phyloP scores from a whole-genome alignment of 92 coral and sea anemone species.

The Phenganax marumi region DNA sequence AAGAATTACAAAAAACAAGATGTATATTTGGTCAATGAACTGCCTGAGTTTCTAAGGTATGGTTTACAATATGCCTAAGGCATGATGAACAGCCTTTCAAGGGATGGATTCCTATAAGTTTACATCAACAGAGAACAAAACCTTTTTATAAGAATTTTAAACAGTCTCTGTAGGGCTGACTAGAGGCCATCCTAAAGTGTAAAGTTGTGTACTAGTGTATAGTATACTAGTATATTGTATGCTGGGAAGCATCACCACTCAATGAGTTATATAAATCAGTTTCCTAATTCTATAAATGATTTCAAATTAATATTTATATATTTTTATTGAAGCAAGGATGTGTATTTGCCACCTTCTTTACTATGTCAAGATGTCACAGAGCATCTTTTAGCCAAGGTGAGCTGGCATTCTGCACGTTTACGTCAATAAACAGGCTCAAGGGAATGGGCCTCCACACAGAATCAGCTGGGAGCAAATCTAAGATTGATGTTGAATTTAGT shows the following conservation, averaged over 20 bases:
- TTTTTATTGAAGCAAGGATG: slow-evolving; percentile 24
- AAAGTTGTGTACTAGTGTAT: too few relatives aligned
- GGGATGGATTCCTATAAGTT: neutral
- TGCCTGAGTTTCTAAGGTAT: slow-evolving; percentile 33
- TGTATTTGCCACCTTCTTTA: slow-evolving; percentile 27
- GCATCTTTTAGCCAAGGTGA: slow-evolving; percentile 26
- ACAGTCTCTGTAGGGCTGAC: too few relatives aligned
- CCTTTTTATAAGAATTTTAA: too few relatives aligned
- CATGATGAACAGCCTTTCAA: neutral
- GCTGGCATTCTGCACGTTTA: neutral
- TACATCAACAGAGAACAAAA: neutral
- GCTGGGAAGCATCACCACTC: neutral
- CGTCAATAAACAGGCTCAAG: too few relatives aligned
- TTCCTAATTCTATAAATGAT: too few relatives aligned
- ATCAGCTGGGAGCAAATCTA: too few relatives aligned
- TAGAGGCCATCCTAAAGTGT: too few relatives aligned
- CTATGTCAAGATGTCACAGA: neutral
- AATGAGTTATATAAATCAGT: too few relatives aligned
- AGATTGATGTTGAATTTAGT: neutral
- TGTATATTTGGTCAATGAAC: slow-evolving; percentile 14
- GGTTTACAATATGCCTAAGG: neutral
- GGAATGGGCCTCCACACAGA: too few relatives aligned
- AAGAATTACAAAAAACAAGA: slow-evolving; percentile 22
- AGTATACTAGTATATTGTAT: too few relatives aligned
- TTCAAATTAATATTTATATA: neutral